These are phyloP conservation scores for Brenthis hecate DNA, from an alignment of 2,888 invertebrate genomes.

Conservation along the genomic window DNA sequence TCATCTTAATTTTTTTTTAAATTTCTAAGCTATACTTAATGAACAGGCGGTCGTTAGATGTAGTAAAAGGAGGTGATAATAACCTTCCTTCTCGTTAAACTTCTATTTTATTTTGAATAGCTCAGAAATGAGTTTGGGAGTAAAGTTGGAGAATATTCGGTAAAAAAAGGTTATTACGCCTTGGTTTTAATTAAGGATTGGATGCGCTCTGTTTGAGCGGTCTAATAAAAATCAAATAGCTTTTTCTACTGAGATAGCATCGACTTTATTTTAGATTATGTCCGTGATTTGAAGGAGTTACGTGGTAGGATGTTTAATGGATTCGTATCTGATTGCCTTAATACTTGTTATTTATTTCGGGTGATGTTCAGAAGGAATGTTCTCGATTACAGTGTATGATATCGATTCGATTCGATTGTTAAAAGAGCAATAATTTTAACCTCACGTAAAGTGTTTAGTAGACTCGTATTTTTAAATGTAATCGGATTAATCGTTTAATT, in stretches of 20 bases:
- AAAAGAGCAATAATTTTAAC: conserved; percentile 17
- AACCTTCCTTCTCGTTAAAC: conserved; percentile 50
- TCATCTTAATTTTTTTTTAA: conserved; percentile 1
- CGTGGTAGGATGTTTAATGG: conserved; percentile 37
- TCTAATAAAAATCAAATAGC: conserved; percentile 50
- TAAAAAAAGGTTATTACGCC: conserved; percentile 42
- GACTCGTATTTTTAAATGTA: background rate
- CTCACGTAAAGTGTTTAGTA: conserved; percentile 4
- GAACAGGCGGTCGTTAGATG: conserved; percentile 49
- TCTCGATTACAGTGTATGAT: conserved; percentile 21
- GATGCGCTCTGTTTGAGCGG: conserved; percentile 59
- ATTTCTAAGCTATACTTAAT: conserved; percentile 29
- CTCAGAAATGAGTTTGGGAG: conserved; percentile 48
- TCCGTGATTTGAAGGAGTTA: conserved; percentile 37
- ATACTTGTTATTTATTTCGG: conserved; percentile 29
- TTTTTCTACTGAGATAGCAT: conserved; percentile 43
- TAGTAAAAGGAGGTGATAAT: conserved; percentile 62
- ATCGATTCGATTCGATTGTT: conserved; percentile 25
- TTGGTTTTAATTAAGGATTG: conserved; percentile 64
- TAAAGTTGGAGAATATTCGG: conserved; percentile 48
- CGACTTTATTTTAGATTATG: conserved; percentile 39
- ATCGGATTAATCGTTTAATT: background rate
- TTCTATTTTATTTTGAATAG: conserved; percentile 65
- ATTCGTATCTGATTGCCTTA: conserved; percentile 48
- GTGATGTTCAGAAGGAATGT: conserved; percentile 23